phyloP scores from a whole-genome alignment of 2,113 vertebrate genomes.

The Vidua chalybeata region DNA sequence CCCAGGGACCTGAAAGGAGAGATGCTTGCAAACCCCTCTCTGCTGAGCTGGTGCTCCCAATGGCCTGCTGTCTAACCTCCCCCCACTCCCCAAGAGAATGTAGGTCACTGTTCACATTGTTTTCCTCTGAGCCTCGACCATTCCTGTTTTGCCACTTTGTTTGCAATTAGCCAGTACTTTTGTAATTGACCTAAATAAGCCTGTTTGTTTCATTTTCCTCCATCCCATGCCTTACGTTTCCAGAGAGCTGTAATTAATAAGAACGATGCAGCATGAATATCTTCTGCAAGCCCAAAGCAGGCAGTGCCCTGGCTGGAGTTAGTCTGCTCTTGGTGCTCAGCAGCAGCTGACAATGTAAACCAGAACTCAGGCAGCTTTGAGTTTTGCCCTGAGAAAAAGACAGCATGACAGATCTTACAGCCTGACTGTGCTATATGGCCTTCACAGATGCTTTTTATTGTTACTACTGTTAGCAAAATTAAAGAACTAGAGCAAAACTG shows the following conservation, averaged over 20 bases:
- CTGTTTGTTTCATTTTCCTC: slow-evolving; percentile 36
- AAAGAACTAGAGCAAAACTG: neutral
- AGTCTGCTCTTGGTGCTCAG: neutral
- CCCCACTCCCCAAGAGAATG: neutral
- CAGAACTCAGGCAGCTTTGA: neutral
- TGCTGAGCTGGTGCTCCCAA: neutral
- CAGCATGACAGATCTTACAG: neutral
- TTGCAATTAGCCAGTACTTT: neutral
- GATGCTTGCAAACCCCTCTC: neutral
- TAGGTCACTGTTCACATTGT: slow-evolving; percentile 39
- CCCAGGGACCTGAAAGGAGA: neutral
- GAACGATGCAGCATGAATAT: neutral
- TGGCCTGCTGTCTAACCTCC: neutral
- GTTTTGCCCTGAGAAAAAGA: neutral
- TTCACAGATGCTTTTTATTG: neutral
- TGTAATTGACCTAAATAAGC: slow-evolving; percentile 64
- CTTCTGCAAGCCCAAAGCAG: neutral
- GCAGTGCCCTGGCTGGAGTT: neutral
- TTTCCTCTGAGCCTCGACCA: neutral
- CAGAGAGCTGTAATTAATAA: slow-evolving; percentile 24
- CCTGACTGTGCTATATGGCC: neutral
- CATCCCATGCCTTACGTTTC: neutral
- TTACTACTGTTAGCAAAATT: neutral
- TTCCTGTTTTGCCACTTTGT: neutral
- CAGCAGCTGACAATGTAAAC: neutral